Evolutionary conservation across 2,888 invertebrate genomes (phyloP).

Genomic region (Nemotelus nigrinus): DNA sequence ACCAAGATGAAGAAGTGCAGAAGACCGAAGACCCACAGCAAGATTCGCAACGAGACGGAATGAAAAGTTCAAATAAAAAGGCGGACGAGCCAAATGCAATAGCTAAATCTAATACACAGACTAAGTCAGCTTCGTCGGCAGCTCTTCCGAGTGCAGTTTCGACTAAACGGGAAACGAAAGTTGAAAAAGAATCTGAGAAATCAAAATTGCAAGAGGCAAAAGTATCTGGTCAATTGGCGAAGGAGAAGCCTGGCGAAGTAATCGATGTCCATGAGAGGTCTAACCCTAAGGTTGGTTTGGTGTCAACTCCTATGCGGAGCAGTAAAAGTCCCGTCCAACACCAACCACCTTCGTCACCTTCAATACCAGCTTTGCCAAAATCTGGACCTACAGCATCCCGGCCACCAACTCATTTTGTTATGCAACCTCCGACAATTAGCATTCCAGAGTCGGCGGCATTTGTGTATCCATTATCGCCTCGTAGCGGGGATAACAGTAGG

Average conservation of each 20-base stretch:
- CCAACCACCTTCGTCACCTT: conserved; percentile 14
- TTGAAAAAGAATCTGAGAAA: conserved; percentile 12
- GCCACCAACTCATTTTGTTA: conserved; percentile 62
- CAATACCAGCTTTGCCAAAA: conserved; percentile 17
- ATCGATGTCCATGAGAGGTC: conserved; percentile 10
- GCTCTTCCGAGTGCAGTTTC: conserved; percentile 44
- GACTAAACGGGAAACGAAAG: conserved; percentile 54
- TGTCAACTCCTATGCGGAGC: neutral
- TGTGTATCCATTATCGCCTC: conserved; percentile 62
- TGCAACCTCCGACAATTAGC: conserved; percentile 75
- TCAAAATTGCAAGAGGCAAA: conserved; percentile 11
- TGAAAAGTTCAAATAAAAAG: neutral
- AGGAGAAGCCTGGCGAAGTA: neutral
- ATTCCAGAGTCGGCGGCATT: conserved; percentile 68
- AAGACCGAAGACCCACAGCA: conserved; percentile 66
- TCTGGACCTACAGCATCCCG: neutral
- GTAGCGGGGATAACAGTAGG: conserved; percentile 60
- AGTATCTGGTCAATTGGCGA: neutral
- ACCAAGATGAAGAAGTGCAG: conserved; percentile 70
- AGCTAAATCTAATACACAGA: neutral
- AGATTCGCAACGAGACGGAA: neutral
- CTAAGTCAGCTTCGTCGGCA: neutral
- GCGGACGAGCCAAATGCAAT: neutral
- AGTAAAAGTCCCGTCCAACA: conserved; percentile 18
- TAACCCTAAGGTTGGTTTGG: conserved; percentile 2